Base-by-base conservation (phyloP, 2,888 invertebrate species). In the Polyommatus iphigenia region DNA sequence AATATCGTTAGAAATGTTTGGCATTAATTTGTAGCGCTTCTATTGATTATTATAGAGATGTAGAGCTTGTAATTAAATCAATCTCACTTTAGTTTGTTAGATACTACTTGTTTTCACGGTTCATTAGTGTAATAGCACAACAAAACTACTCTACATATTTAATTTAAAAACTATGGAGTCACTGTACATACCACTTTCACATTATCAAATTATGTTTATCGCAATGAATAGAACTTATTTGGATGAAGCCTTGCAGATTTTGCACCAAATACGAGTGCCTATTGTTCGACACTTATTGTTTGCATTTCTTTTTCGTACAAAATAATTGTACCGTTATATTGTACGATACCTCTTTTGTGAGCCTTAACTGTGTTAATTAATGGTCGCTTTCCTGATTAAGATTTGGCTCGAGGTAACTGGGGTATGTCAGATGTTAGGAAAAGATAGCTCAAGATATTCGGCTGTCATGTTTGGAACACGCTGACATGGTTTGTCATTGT, bases 311-410 rank as follows among this genome's bases (percentile, higher is more conserved):
- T 75, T 75, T 24, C 20, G 41, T 75, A 75, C 50, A 75, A 75
- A 75, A 75, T 75, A 54, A 54, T 24, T 18, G 79, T 78, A 80
- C 82, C 82, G 81, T 81, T 81, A 82, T 79, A 81, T 78, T 83
- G 78, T 81, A 82, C 50, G 76, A 73, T 79, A 76, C 80, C 78
- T 86, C 87, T 86, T 87, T 89, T 89, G 88, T 89, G 80, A 79
- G 82, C 83, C 80, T 84, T 87, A 90, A 90, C 89, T 89, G 88
- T 91, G 87, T 88, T 88, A 89, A 89, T 91, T 91, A 90, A 90
- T 90, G 87, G 88, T 87, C 87, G 87, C 85, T 88, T 87, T 88
- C 88, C 88, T 90, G 89, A 91, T 90, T 89, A 89, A 83, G 82
- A 85, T 86, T 86, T 87, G 87, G 87, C 87, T 84, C 78, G 85